Evolutionary conservation across 2,797 vertebrate species (phyloP).

Genomic region (Enteromius fasciolatus): DNA sequence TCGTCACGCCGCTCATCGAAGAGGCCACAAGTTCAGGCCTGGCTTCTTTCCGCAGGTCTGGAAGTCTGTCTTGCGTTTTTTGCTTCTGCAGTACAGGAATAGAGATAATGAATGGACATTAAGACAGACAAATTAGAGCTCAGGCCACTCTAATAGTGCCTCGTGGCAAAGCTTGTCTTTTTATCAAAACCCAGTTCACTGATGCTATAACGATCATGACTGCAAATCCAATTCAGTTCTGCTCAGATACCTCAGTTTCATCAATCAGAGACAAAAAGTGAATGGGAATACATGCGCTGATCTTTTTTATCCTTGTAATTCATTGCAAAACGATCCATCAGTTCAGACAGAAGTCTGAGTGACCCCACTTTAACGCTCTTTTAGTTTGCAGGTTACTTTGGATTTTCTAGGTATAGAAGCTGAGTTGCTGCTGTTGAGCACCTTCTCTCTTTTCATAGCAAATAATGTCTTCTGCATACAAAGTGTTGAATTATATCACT

Average conservation of each 20-base stretch:
- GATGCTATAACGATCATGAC: not conserved
- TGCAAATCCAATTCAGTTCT: not conserved
- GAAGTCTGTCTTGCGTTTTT: not conserved
- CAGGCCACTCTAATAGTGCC: not conserved
- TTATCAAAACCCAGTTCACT: constrained; percentile 22
- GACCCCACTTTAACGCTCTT: not conserved
- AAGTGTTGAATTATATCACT: not conserved
- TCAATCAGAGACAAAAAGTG: not conserved
- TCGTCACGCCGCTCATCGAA: constrained; percentile 90
- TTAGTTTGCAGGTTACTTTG: not conserved
- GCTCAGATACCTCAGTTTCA: not conserved
- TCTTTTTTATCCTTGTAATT: not conserved
- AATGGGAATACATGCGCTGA: not conserved
- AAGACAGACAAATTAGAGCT: not conserved
- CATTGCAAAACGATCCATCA: not conserved
- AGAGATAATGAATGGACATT: not conserved
- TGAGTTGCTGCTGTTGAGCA: not conserved
- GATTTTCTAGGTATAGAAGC: not conserved
- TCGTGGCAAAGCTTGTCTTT: not conserved
- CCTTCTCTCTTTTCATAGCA: not conserved
- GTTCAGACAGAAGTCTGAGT: not conserved
- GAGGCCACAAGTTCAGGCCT: constrained; percentile 85
- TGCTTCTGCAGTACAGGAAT: not conserved
- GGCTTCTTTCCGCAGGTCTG: constrained; percentile 83
- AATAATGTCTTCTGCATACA: not conserved